phyloP scores from a whole-genome alignment of 1,140 invertebrate genomes.

The Drosophila azteca region DNA sequence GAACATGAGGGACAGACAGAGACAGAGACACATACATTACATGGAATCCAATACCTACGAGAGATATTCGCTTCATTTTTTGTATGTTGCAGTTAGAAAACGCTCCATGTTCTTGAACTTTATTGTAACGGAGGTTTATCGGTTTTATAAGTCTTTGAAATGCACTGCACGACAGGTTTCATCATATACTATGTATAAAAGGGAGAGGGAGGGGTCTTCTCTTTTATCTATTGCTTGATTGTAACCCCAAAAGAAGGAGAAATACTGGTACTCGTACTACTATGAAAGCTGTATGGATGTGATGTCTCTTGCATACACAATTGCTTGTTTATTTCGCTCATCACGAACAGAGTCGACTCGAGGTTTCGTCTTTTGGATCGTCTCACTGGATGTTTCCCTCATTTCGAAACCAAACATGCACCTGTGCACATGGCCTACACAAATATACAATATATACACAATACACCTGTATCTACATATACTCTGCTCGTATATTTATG shows the following conservation, averaged over 20 bases:
- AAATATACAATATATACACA: conserved; percentile 17
- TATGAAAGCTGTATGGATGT: conserved; percentile 34
- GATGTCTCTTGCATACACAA: conserved; percentile 72
- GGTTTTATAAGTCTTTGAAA: conserved; percentile 54
- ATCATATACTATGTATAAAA: conserved; percentile 20
- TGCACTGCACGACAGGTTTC: conserved; percentile 55
- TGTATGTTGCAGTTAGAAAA: conserved; percentile 29
- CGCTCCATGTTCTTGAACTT: conserved; percentile 42
- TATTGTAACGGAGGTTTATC: conserved; percentile 41
- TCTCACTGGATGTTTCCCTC: conserved; percentile 6
- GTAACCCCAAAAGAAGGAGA: no score
- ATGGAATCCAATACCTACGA: no score
- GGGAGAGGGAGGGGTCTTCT: conserved; percentile 15
- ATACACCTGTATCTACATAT: no score
- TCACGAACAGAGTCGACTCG: conserved; percentile 23
- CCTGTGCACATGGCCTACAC: conserved; percentile 40
- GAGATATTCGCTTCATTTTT: no score
- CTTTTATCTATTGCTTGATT: conserved; percentile 44
- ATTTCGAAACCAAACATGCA: conserved; percentile 58
- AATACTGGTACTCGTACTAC: not conserved
- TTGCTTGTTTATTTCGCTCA: conserved; percentile 59
- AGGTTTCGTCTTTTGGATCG: conserved; percentile 18
- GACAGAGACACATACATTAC: no score
- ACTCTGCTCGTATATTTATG: no score
- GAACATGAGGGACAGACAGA: no score